phyloP scores from a whole-genome alignment of 2,888 invertebrate genomes.

The Dasypogon diadema region DNA sequence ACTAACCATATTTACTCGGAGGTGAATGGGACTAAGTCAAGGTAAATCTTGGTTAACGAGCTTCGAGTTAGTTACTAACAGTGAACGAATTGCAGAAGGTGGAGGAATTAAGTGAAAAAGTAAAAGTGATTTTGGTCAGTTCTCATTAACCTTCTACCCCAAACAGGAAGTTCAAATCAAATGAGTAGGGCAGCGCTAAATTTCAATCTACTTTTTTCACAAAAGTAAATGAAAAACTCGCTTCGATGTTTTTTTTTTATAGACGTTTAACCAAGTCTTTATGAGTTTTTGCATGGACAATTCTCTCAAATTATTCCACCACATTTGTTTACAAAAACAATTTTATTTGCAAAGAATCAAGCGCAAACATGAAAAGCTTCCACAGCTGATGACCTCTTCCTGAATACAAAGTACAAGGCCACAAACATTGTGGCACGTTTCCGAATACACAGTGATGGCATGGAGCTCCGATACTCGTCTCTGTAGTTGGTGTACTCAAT shows the following conservation, averaged over 20 bases:
- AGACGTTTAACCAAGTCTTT: not conserved
- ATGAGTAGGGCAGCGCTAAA: not conserved
- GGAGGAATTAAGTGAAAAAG: slow-evolving; percentile 12
- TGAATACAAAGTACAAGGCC: slow-evolving; percentile 36
- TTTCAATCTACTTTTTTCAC: not conserved
- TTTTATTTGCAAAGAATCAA: not conserved
- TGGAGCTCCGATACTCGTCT: no score
- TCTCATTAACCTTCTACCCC: slow-evolving; percentile 27
- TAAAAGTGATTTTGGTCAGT: slow-evolving; percentile 21
- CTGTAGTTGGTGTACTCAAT: not conserved
- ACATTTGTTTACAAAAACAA: not conserved
- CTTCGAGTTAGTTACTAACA: not conserved
- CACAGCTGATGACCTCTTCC: slow-evolving; percentile 40
- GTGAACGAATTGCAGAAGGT: no score
- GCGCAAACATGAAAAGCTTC: slow-evolving; percentile 3
- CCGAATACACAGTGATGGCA: no score
- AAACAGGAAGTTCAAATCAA: slow-evolving; percentile 15
- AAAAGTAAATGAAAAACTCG: not conserved
- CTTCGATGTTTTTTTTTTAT: not conserved
- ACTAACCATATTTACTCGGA: slow-evolving; percentile 15
- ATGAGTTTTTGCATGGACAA: not conserved
- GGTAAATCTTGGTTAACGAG: not conserved
- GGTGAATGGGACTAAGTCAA: slow-evolving; percentile 35
- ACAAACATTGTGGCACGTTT: slow-evolving; percentile 20
- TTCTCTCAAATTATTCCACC: not conserved